Base-by-base conservation (phyloP, 2,888 invertebrate species). In the Orthosia gracilis region DNA sequence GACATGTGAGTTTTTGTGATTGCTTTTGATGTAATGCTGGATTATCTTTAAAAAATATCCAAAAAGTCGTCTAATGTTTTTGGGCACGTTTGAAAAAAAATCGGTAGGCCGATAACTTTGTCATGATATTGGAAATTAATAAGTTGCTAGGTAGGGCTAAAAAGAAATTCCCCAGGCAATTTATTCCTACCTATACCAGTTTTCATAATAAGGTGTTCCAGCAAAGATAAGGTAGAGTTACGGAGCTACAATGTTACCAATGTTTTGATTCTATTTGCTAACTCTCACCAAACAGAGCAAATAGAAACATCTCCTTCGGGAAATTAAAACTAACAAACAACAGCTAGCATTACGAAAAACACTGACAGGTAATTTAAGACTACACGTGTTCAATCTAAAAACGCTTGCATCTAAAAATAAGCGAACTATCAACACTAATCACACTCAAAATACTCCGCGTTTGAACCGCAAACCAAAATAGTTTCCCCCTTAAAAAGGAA, bases 301-400 rank as follows among this genome's bases (percentile, higher is more conserved):
- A 76, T 76, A 59, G 26, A 58, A 71, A 71, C 62, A 59, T 52
- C 52, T 76, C 76, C 76, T 54, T 49, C 40, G 74, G 69, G 82
- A 83, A 82, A 83, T 79, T 59, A 72, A 76, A 72, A 69, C 61
- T 63, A 83, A 83, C 82, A 83, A 76, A 76, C 73, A 86, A 85
- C 85, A 86, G 76, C 73, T 71, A 77, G 73, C 79, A 83, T 76
- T 74, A 77, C 80, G 72, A 77, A 83, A 86, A 86, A 78, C 84
- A 83, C 73, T 76, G 73, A 74, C 72, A 79, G 71, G 85, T 83
- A 85, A 86, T 86, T 85, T 82, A 83, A 85, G 73, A 86, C 85
- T 86, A 85, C 86, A 86, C 82, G 86, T 86, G 86, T 86, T 86
- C 78, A 77, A 86, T 86, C 85, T 78, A 86, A 86, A 86, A 86